These are phyloP conservation scores for Piscicola geometra DNA, from an alignment of 2,888 invertebrate species.

Conservation along the genomic window DNA sequence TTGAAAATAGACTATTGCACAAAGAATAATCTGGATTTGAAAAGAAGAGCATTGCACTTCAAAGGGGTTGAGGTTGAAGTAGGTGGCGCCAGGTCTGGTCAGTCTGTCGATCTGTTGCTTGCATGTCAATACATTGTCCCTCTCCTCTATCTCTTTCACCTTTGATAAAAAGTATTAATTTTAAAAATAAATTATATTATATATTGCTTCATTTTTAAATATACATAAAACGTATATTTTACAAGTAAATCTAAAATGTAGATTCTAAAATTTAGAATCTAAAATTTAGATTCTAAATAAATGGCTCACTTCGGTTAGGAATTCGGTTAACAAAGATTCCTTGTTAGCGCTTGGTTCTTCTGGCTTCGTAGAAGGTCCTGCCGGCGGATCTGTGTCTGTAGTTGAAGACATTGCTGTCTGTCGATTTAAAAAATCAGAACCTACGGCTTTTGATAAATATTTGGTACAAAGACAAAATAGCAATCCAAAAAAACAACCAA, in stretches of 20 bases:
- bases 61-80: slow-evolving; percentile 92
- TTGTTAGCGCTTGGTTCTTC: not conserved
- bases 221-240: no score
- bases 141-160: slow-evolving; percentile 97
- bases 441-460: not conserved
- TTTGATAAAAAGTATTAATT: slow-evolving; percentile 53
- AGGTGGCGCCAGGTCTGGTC: slow-evolving; percentile 90
- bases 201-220: not conserved
- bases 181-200: not conserved
- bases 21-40: no score
- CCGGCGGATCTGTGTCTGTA: not conserved
- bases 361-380: not conserved
- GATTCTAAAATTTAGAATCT: not conserved
- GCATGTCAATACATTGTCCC: slow-evolving; percentile 91
- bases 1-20: no score
- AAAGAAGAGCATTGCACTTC: no score
- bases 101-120: slow-evolving; percentile 94
- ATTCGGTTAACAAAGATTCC: not conserved
- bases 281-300: not conserved
- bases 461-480: not conserved
- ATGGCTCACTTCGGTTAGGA: not conserved
- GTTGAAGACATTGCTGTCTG: not conserved
- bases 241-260: no score
- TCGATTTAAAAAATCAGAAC: not conserved
- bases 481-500: not conserved